Evolutionary conservation across 2,888 invertebrate genomes (phyloP).

Genomic region (Conops quadrifasciatus): DNA sequence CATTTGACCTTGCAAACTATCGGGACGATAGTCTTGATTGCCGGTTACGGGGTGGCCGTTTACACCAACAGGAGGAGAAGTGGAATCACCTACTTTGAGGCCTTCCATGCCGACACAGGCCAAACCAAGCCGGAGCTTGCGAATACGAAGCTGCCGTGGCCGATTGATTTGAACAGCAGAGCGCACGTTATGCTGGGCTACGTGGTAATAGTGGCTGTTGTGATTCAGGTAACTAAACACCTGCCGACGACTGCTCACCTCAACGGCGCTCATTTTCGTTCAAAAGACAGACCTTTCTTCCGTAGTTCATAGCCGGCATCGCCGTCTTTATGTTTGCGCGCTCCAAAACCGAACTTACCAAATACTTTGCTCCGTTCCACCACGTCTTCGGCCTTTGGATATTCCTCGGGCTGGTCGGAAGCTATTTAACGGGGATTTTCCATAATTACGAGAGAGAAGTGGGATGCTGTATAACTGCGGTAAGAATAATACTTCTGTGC

Average conservation of each 20-base stretch:
- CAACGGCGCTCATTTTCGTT: neutral
- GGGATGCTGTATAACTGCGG: neutral
- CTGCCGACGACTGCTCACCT: neutral
- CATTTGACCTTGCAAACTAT: slow-evolving; percentile 30
- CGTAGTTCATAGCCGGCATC: slow-evolving; percentile 13
- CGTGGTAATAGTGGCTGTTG: neutral
- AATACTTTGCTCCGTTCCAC: slow-evolving; percentile 35
- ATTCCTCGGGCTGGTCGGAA: slow-evolving; percentile 31
- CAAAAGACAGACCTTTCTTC: neutral
- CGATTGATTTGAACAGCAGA: neutral
- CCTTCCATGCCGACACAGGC: neutral
- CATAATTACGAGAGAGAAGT: slow-evolving; percentile 3
- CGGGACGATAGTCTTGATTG: slow-evolving; percentile 1
- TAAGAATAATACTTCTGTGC: no score
- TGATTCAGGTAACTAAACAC: slow-evolving; percentile 4
- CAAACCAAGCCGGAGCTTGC: neutral
- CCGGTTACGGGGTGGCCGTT: slow-evolving; percentile 8
- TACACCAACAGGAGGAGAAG: neutral
- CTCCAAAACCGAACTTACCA: slow-evolving; percentile 23
- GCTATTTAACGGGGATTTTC: slow-evolving; percentile 30
- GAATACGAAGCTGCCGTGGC: neutral
- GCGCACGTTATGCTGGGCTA: slow-evolving; percentile 16
- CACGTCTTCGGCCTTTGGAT: slow-evolving; percentile 39
- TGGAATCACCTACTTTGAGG: neutral
- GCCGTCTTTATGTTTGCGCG: slow-evolving; percentile 33